These are phyloP conservation scores for Scomber colias DNA, from an alignment of 2,113 vertebrate genomes.

Conservation along the genomic window DNA sequence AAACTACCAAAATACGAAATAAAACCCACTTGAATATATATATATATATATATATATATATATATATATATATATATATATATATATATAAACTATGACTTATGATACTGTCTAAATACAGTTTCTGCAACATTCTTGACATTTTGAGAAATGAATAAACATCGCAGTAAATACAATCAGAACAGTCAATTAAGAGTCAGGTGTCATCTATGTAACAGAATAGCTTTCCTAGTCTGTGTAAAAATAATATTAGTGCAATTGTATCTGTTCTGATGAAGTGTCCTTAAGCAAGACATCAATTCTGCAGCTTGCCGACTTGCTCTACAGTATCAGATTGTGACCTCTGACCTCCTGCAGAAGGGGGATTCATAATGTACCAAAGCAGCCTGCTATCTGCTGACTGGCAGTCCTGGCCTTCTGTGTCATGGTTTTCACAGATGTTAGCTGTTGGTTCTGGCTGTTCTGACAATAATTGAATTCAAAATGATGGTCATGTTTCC, in stretches of 20 bases:
- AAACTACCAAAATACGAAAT: too few relatives aligned
- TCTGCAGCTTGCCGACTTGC: not conserved
- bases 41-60: too few relatives aligned
- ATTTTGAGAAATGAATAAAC: too few relatives aligned
- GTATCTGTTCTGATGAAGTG: not conserved
- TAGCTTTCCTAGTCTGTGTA: too few relatives aligned
- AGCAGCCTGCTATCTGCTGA: not conserved
- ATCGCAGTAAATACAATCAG: too few relatives aligned
- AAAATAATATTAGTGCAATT: not conserved
- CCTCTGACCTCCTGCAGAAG: not conserved
- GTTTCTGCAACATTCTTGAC: too few relatives aligned
- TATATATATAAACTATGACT: too few relatives aligned
- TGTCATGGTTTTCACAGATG: conserved; percentile 42
- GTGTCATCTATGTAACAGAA: too few relatives aligned
- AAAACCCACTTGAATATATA: too few relatives aligned
- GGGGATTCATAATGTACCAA: not conserved
- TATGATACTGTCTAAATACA: too few relatives aligned
- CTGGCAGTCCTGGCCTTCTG: not conserved
- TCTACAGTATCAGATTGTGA: not conserved
- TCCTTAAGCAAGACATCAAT: not conserved
- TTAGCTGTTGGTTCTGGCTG: conserved; percentile 13
- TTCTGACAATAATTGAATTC: conserved; percentile 25
- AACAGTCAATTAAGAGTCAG: too few relatives aligned
- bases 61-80: too few relatives aligned
- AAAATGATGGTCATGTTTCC: conserved; percentile 42